phyloP scores from a whole-genome alignment of 1,140 invertebrate species.

The Calycopis cecrops region DNA sequence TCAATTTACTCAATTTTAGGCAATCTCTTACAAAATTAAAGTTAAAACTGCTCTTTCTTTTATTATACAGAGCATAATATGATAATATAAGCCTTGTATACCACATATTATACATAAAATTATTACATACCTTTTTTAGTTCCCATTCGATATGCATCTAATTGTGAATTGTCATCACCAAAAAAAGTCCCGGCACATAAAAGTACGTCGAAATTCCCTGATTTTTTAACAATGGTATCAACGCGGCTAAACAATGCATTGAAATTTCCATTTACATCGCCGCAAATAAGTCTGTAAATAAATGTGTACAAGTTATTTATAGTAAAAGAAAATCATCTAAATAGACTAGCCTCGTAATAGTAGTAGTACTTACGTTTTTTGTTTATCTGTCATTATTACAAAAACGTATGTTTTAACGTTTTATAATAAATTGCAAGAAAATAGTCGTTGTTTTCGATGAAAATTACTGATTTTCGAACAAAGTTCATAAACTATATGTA shows the following conservation, averaged over 20 bases:
- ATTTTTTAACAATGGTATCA: slow-evolving; percentile 89
- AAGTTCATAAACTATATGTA: too few relatives aligned
- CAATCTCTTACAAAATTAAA: too few relatives aligned
- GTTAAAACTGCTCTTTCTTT: too few relatives aligned
- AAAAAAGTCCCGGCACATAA: slow-evolving; percentile 98
- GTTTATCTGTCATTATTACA: slow-evolving; percentile 52
- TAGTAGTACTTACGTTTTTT: slow-evolving; percentile 61
- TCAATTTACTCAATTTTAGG: too few relatives aligned
- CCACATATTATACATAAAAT: slow-evolving; percentile 16
- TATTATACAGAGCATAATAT: too few relatives aligned
- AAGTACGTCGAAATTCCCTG: slow-evolving; percentile 91
- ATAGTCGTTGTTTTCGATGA: too few relatives aligned
- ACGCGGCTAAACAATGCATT: slow-evolving; percentile 89
- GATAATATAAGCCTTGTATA: not conserved
- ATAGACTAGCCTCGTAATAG: not conserved
- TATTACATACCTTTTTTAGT: slow-evolving; percentile 77
- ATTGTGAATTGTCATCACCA: slow-evolving; percentile 82
- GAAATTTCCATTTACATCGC: slow-evolving; percentile 95
- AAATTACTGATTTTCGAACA: too few relatives aligned
- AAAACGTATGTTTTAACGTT: not conserved
- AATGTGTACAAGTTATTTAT: not conserved
- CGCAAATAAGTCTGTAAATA: slow-evolving; percentile 82
- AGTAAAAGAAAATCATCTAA: not conserved
- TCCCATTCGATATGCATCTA: slow-evolving; percentile 81
- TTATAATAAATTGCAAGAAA: too few relatives aligned